Conservation (phyloP, 2,113 vertebrate genomes). For the Notothenia coriiceps region DNA sequence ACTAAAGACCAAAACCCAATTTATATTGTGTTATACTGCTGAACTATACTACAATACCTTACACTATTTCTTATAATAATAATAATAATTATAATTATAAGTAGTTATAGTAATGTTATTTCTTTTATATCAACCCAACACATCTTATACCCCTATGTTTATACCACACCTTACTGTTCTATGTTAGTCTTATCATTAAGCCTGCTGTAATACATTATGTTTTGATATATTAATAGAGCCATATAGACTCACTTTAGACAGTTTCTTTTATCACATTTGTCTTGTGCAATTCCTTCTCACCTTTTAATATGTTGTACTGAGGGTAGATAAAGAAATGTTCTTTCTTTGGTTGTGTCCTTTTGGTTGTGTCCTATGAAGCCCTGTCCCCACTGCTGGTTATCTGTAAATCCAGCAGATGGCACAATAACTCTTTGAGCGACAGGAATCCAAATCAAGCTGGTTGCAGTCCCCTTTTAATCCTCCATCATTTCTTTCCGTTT, state of each 20-base stretch:
- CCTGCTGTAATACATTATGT: too few species aligned
- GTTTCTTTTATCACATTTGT: not conserved
- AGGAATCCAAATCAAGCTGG: not conserved
- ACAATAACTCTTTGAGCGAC: conserved; percentile 14
- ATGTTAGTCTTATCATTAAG: too few species aligned
- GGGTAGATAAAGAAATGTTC: not conserved
- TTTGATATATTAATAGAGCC: too few species aligned
- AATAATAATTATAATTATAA: too few species aligned
- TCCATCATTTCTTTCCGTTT: not conserved
- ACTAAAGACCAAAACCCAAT: too few species aligned
- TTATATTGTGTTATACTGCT: too few species aligned
- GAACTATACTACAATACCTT: too few species aligned
- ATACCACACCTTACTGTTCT: too few species aligned
- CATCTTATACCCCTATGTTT: too few species aligned
- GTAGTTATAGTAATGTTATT: too few species aligned
- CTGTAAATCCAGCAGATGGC: conserved; percentile 69
- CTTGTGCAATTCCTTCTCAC: not conserved
- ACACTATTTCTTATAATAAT: too few species aligned
- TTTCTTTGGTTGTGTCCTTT: not conserved
- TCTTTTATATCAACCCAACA: too few species aligned
- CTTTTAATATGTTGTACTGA: not conserved
- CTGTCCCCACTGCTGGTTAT: conserved; percentile 1
- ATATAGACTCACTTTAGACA: not conserved
- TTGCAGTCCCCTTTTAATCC: not conserved
- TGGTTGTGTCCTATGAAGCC: not conserved